Conservation (phyloP, 1,140 invertebrate species). For the Hesperophylax magnus region DNA sequence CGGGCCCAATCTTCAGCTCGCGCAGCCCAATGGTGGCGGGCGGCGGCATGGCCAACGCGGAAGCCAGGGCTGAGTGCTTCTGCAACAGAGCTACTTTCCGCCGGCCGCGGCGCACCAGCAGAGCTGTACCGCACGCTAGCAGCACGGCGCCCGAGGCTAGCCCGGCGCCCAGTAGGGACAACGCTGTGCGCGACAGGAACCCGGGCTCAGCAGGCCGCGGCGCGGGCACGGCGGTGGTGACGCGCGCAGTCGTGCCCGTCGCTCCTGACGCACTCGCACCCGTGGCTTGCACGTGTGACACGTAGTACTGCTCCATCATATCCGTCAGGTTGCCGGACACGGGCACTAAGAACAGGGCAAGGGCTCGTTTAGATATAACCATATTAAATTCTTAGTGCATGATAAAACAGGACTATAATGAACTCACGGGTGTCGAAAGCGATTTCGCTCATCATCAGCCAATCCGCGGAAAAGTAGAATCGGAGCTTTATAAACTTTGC, state of each 20-base stretch:
- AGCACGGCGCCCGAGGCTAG: slow-evolving; percentile 81
- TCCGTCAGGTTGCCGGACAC: slow-evolving; percentile 67
- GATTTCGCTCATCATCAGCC: slow-evolving; percentile 92
- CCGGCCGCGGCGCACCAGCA: slow-evolving; percentile 80
- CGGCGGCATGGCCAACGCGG: slow-evolving; percentile 57
- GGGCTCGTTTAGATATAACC: too few species aligned
- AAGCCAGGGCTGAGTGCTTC: slow-evolving; percentile 75
- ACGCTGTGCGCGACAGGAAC: slow-evolving; percentile 74
- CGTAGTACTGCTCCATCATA: slow-evolving; percentile 66
- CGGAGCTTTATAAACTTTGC: slow-evolving; percentile 84
- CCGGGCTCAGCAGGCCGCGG: slow-evolving; percentile 51
- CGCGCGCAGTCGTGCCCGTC: background rate
- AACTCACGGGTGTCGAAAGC: slow-evolving; percentile 82
- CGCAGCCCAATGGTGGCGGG: slow-evolving; percentile 78
- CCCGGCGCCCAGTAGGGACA: slow-evolving; percentile 85
- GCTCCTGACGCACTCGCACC: too few species aligned
- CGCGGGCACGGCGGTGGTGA: background rate
- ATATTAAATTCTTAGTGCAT: too few species aligned
- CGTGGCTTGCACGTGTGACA: slow-evolving; percentile 59
- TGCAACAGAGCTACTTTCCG: slow-evolving; percentile 78
- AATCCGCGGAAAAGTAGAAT: slow-evolving; percentile 85
- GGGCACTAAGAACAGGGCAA: slow-evolving; percentile 59
- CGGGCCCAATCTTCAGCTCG: slow-evolving; percentile 72
- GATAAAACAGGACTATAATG: too few species aligned
- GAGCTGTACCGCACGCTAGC: slow-evolving; percentile 77